Evolutionary conservation across 2,113 vertebrate species (phyloP).

Genomic region (Oreochromis tanganicae): DNA sequence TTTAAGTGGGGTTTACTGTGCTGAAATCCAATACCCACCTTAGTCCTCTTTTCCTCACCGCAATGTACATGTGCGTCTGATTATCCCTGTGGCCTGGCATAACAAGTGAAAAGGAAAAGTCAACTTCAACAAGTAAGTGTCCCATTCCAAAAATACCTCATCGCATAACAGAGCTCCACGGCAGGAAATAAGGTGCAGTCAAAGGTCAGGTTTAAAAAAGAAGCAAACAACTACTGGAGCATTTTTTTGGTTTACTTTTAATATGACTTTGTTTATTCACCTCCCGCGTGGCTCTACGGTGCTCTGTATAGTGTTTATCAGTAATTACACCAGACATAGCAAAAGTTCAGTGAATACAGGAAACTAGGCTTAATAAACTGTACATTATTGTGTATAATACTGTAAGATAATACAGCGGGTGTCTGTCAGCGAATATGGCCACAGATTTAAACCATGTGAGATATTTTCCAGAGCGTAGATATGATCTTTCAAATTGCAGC

Average conservation of each 20-base stretch:
- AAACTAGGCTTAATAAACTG: not conserved
- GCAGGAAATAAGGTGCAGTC: slow-evolving; percentile 36
- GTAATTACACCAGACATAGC: not conserved
- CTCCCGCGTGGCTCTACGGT: rapidly evolving
- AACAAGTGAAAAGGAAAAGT: slow-evolving; percentile 40
- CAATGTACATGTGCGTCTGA: slow-evolving; percentile 26
- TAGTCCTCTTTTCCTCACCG: not conserved
- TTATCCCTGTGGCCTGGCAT: slow-evolving; percentile 25
- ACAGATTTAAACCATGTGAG: slow-evolving; percentile 54
- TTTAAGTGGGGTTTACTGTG: slow-evolving; percentile 34
- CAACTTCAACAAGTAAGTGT: not conserved
- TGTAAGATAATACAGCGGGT: slow-evolving; percentile 1
- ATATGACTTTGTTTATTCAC: not conserved
- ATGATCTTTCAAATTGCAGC: slow-evolving; percentile 41
- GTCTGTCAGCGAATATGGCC: slow-evolving; percentile 7
- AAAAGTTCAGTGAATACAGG: not conserved
- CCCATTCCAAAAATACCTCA: slow-evolving; percentile 28
- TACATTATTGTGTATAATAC: not conserved
- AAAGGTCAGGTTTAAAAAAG: slow-evolving; percentile 6
- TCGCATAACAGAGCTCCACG: slow-evolving; percentile 27
- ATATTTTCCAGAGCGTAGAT: slow-evolving; percentile 34
- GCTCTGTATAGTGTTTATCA: not conserved
- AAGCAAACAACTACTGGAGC: not conserved
- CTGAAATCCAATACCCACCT: slow-evolving; percentile 35
- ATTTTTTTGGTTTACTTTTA: not conserved